Conservation (phyloP, 2,113 vertebrate genomes). For the Ctenomys sociabilis region DNA sequence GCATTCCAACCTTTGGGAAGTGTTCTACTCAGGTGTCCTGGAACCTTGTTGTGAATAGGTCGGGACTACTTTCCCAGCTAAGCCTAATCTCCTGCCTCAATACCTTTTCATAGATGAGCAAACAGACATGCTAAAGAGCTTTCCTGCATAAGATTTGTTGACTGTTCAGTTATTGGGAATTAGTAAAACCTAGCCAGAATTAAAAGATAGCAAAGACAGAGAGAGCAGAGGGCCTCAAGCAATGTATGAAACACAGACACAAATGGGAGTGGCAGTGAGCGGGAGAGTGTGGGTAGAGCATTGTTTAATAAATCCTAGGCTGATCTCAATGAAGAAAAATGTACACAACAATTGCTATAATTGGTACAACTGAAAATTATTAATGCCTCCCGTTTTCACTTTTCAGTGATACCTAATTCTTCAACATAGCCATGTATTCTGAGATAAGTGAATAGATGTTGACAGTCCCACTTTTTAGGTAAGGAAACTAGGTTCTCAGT, state of each 20-base stretch:
- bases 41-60: background rate
- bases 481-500: background rate
- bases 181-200: background rate
- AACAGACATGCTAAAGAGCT: background rate
- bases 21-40: background rate
- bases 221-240: background rate
- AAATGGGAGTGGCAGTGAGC: background rate
- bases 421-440: background rate
- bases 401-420: background rate
- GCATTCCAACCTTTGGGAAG: background rate
- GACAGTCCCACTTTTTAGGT: background rate
- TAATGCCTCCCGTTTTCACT: background rate
- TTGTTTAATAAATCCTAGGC: background rate
- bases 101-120: background rate
- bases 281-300: rapidly evolving
- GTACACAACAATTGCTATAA: background rate
- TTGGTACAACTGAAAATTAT: background rate
- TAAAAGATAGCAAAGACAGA: background rate
- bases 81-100: background rate
- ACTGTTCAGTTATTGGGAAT: background rate
- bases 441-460: background rate
- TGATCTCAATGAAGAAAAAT: background rate
- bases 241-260: rapidly evolving
- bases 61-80: background rate
- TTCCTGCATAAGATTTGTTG: conserved; percentile 4